These are phyloP conservation scores for Elaeidobius kamerunicus DNA, from an alignment of 2,888 invertebrate species.

Conservation along the genomic window DNA sequence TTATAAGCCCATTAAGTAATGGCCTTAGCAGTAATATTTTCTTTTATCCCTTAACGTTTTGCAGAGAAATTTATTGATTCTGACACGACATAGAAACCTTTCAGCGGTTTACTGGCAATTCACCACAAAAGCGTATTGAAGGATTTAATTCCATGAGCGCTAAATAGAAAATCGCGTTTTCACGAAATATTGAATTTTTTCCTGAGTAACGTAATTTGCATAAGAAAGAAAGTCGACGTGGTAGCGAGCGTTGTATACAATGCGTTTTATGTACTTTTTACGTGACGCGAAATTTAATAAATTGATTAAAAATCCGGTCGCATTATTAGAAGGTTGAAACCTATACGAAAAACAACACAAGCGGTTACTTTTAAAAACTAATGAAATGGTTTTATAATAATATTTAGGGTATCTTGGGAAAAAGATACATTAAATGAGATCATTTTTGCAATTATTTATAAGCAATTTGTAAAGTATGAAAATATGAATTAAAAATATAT, in stretches of 20 bases:
- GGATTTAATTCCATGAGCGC: conserved; percentile 21
- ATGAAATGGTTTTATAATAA: too few species aligned
- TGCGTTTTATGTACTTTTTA: conserved; percentile 28
- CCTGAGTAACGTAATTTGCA: conserved; percentile 25
- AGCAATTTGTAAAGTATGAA: too few species aligned
- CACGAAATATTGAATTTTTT: conserved; percentile 31
- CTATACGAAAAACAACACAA: too few species aligned
- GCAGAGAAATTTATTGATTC: conserved; percentile 8
- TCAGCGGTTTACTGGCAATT: conserved; percentile 10
- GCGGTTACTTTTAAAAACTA: too few species aligned
- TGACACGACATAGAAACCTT: conserved; percentile 6
- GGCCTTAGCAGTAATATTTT: too few species aligned
- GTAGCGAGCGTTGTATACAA: conserved; percentile 21
- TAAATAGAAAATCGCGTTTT: conserved; percentile 33
- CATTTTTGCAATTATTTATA: too few species aligned
- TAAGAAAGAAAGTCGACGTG: conserved; percentile 23
- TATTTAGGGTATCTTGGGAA: too few species aligned
- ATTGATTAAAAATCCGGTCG: conserved; percentile 26
- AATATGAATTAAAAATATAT: too few species aligned
- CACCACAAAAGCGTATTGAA: conserved; percentile 15
- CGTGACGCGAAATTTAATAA: conserved; percentile 29
- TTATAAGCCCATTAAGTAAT: too few species aligned
- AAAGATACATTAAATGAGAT: too few species aligned
- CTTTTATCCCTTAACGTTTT: conserved; percentile 5
- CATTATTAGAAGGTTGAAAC: conserved; percentile 5